Evolutionary conservation across 2,888 invertebrate species (phyloP), one percentile per base, ranked within the genome.

Genomic region (Polydesmus complanatus): DNA sequence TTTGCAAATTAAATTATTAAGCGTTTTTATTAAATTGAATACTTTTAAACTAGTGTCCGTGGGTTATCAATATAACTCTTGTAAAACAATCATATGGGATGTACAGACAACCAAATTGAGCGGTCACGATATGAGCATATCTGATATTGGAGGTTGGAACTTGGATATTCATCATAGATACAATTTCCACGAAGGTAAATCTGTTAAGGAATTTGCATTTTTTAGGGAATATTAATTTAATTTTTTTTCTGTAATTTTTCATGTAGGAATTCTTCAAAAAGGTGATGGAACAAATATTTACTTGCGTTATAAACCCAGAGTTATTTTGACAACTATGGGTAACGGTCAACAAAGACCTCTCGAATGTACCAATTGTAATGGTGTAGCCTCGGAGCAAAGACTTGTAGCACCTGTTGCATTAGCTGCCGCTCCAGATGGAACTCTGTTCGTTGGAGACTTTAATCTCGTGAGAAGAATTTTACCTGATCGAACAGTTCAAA

Each of bases 121-220:
- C 74, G 96, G 96, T 23, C 94, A 92, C 75, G 95, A 95, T 74
- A 91, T 96, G 56, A 91, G 91, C 70, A 94, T 95, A 65, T 93
- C 96, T 0, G 94, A 95, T 72, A 88, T 96, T 60, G 96, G 96
- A 1, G 94, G 94, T 54, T 98, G 96, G 96, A 94, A 96, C 57
- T 78, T 99, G 60, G 91, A 97, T 73, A 91, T 96, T 65, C 96
- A 97, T 76, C 97, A 99, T 75, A 92, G 94, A 74, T 96, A 96
- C 76, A 97, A 98, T 74, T 94, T 94, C 80, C 91, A 95, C 71
- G 95, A 97, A 78, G 96, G 83, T 75, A 68, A 64, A 51, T 57
- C 21, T 18, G 21, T 54, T 26, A 23, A 11, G 55, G 14, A 54
- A 25, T 19, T 55, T 21, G 55, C n/a, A 25, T 5, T 2, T 14